Evolutionary conservation across 2,888 invertebrate genomes (phyloP), one percentile per base, ranked within the genome.

Genomic region (Rugalucina vietnamica): DNA sequence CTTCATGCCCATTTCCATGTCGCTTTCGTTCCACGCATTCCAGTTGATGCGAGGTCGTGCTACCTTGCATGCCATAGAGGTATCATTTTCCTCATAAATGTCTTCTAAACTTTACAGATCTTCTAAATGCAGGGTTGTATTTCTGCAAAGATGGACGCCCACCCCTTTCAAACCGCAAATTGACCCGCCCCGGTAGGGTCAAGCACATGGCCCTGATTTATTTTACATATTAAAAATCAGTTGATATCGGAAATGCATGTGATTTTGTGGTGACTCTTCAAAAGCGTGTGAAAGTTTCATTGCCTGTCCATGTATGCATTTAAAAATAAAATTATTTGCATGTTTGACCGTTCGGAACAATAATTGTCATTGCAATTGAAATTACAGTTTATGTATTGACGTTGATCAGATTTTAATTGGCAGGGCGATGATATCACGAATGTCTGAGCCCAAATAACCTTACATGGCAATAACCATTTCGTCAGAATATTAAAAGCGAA

Each of bases 401-500:
- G 60, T 60, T 60, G 29, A 60, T 60, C 60, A 60, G 60, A 60
- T 60, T 60, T 29, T 60, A 60, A 60, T 54, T 60, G 60, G 27
- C 60, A 60, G 24, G 60, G 8, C 29, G 29, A 60, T 60, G 60
- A 60, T 60, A 29, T 1, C 29, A 21, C 10, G 1, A 21, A 8
- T 60, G 60, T 60, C 60, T 60, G 60, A 29, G 29, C 10, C 29
- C 60, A 60, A 60, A 18, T 60, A 60, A 24, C 60, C 60, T 60
- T 60, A 60, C 29, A 60, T 60, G 5, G 60, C 60, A 60, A 60
- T 60, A 60, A 60, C 60, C 60, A 60, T 60, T 60, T 60, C 60
- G 29, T 60, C 60, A 60, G 29, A 60, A 60, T 60, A 29, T 60
- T 60, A 60, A 60, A 24, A 60, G 29, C 60, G 29, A 60, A 60